Evolutionary conservation across 2,888 invertebrate species (phyloP), one percentile per base, ranked within the genome.

Genomic region (Chalcis sispes): DNA sequence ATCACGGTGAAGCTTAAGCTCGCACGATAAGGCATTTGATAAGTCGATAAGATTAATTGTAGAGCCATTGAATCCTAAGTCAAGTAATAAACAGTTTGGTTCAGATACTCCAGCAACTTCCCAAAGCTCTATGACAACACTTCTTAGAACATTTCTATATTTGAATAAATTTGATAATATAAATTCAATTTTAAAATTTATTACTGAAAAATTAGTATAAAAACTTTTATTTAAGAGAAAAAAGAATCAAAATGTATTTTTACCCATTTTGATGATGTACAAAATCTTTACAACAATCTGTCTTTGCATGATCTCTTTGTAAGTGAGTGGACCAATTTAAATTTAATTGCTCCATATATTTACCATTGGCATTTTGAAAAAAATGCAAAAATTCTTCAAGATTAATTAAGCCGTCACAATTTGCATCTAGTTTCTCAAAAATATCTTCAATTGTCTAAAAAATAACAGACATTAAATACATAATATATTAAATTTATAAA

Each of bases 1-100:
- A 20, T 90, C 89, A 5, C 86, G 85, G 15, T 90, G 82, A 61
- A 87, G 86, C 29, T 90, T 89, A 1, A 91, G 82, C 89, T 95
- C 95, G 72, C 93, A 93, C 77, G 94, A 94, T 46, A 95, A 89
- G 20, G 93, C 92, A 77, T 91, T 91, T 69, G 93, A 92, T 72
- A 95, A 87, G 76, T 94, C 93, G 1, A 89, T 86, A 1, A 94
- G 88, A 79, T 91, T 91, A 46, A 94, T 89, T 74, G 91, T 90
- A 8, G 90, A 87, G 32, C 90, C 89, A 15, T 90, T 89, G 83
- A 95, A 93, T 3, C 95, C 95, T 40, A 95, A 89, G 79, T 93
- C 93, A 42, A 91, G 90, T 20, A 95, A 88, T 70, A 95, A 88
- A 1, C 90, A 90, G 65, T 92, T 91, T 20, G 94, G 92, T 56